Evolutionary conservation across 2,113 vertebrate species (phyloP).

Genomic region (Chauna torquata): DNA sequence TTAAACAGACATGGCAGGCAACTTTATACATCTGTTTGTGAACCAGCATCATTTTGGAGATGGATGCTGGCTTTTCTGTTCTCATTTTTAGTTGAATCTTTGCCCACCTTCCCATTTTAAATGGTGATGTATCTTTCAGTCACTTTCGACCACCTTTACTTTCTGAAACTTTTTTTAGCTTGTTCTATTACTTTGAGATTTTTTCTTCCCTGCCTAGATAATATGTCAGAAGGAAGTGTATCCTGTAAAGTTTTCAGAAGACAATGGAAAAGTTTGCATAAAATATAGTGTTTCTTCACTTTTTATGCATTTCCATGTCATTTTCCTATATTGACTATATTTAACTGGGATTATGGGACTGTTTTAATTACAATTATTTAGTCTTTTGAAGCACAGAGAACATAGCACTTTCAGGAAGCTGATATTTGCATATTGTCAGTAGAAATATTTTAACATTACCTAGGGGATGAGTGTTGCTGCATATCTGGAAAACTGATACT

Average conservation of each 20-base stretch:
- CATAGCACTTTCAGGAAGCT: background rate
- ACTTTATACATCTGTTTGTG: background rate
- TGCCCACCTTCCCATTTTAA: background rate
- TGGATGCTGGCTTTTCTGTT: background rate
- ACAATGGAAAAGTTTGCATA: background rate
- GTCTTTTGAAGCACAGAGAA: background rate
- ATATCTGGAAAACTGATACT: background rate
- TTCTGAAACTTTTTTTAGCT: conserved; percentile 34
- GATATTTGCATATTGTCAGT: background rate
- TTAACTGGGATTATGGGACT: background rate
- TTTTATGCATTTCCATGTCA: background rate
- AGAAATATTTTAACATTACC: background rate
- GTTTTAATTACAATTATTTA: background rate
- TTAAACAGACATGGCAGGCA: conserved; percentile 9
- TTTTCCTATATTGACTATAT: background rate
- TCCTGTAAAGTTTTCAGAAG: background rate
- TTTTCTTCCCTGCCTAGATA: background rate
- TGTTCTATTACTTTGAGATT: background rate
- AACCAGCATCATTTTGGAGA: background rate
- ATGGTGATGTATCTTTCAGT: background rate
- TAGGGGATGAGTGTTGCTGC: background rate
- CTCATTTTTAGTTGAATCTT: background rate
- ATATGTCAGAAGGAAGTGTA: background rate
- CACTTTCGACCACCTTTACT: background rate
- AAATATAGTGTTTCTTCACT: background rate